phyloP scores from a whole-genome alignment of 53 echinoderm and acorn worm genomes.

The Apostichopus leukothele region DNA sequence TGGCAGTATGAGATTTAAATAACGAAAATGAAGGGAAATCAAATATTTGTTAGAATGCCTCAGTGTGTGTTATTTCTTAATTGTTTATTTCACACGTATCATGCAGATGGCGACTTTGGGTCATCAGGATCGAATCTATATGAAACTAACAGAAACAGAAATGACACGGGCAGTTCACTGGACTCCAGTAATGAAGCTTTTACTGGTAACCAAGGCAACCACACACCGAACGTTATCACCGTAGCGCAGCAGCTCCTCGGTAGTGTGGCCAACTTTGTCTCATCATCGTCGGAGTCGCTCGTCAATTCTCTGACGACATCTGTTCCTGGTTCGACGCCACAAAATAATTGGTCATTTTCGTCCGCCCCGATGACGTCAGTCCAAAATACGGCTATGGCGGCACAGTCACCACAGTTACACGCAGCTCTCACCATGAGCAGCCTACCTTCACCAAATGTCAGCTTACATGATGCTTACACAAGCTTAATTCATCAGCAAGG shows the following conservation, averaged over 20 bases:
- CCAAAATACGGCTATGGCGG: slow-evolving; percentile 24
- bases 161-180: background rate
- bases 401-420: slow-evolving; percentile 1
- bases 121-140: slow-evolving; percentile 4
- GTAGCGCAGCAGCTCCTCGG: slow-evolving; percentile 7
- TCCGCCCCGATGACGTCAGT: background rate
- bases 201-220: background rate
- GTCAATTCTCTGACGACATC: background rate
- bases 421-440: slow-evolving; percentile 28
- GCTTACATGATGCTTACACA: background rate
- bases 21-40: too few species aligned
- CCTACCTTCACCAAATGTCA: background rate
- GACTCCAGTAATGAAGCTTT: background rate
- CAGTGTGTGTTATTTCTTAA: too few species aligned
- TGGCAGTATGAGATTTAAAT: too few species aligned
- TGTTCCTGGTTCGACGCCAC: background rate
- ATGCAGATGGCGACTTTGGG: background rate
- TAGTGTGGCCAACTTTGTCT: slow-evolving; percentile 1
- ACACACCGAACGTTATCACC: background rate
- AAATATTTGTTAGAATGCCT: too few species aligned
- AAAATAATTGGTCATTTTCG: slow-evolving; percentile 17
- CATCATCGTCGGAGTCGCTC: background rate
- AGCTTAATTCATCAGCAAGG: slow-evolving; percentile 12
- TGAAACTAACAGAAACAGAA: background rate
- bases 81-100: background rate